phyloP scores from a whole-genome alignment of 2,888 invertebrate genomes.

The Drosophila borealis region DNA sequence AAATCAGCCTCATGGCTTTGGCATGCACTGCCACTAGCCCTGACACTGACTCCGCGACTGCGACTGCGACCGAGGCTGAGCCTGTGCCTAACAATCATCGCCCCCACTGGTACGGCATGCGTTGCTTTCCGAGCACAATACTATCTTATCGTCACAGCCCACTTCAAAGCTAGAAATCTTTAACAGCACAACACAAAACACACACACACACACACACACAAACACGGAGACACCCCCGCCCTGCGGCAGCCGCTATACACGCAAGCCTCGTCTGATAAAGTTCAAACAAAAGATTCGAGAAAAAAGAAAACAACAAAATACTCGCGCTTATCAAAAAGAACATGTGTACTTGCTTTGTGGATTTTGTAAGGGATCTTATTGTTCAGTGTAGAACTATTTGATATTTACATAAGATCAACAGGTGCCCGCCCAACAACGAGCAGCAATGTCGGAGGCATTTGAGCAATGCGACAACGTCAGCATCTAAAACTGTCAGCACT shows the following conservation, averaged over 20 bases:
- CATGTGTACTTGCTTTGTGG: conserved; percentile 41
- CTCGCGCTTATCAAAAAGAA: conserved; percentile 56
- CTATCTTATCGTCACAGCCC: conserved; percentile 53
- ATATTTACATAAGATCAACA: conserved; percentile 74
- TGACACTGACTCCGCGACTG: conserved; percentile 33
- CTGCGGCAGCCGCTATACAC: conserved; percentile 23
- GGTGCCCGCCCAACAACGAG: conserved; percentile 55
- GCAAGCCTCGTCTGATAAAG: conserved; percentile 62
- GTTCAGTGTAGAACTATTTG: conserved; percentile 56
- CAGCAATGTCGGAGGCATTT: conserved; percentile 24
- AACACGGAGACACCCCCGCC: conserved; percentile 13
- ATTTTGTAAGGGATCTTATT: conserved; percentile 62
- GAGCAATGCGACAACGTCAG: conserved; percentile 51
- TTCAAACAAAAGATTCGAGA: conserved; percentile 58
- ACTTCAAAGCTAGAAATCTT: conserved; percentile 60
- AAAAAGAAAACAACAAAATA: conserved; percentile 22
- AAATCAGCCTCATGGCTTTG: conserved; percentile 70
- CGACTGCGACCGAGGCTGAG: conserved; percentile 29
- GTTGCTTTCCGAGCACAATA: conserved; percentile 34
- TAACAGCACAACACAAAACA: conserved; percentile 35
- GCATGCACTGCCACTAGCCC: conserved; percentile 56
- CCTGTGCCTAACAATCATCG: conserved; percentile 14
- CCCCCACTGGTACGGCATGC: neutral
- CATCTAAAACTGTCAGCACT: conserved; percentile 39
- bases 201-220: conserved; percentile 26